Conservation (phyloP, 2,113 vertebrate species). For the Passer montanus region DNA sequence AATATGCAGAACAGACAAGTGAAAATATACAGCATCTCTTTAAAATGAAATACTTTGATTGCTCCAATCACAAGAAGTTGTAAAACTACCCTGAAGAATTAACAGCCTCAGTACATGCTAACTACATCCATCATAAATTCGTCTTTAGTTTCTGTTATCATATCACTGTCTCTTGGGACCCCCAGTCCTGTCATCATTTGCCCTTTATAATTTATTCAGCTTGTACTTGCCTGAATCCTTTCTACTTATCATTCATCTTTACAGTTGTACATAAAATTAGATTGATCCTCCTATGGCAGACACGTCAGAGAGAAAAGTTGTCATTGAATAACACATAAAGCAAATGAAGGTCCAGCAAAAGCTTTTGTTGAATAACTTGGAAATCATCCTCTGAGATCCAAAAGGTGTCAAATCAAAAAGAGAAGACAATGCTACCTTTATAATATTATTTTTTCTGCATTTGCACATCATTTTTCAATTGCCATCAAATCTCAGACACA, state of each 20-base stretch:
- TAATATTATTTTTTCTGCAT: neutral
- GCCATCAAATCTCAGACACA: neutral
- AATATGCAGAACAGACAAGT: conserved; percentile 49
- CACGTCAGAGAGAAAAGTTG: conserved; percentile 65
- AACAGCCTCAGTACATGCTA: conserved; percentile 75
- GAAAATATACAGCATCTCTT: conserved; percentile 68
- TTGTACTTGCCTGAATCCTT: conserved; percentile 78
- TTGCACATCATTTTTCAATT: neutral
- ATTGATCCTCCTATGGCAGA: conserved; percentile 72
- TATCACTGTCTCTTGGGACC: conserved; percentile 77
- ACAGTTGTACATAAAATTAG: conserved; percentile 84
- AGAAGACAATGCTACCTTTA: neutral
- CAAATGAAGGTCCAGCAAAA: conserved; percentile 38
- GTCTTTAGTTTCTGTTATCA: conserved; percentile 80
- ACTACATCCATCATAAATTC: conserved; percentile 82
- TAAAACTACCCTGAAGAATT: conserved; percentile 78
- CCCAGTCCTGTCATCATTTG: conserved; percentile 80
- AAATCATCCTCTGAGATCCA: conserved; percentile 18
- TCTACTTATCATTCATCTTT: conserved; percentile 84
- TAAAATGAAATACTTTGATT: conserved; percentile 75
- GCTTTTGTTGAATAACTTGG: conserved; percentile 40
- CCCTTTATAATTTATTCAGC: conserved; percentile 87
- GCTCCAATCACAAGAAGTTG: conserved; percentile 72
- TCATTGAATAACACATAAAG: conserved; percentile 65
- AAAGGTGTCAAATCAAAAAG: neutral